A percentile compares a stretch with the other conserved stretches of the same genome.
Conservation (phyloP, 2,797 vertebrate genomes). For the Oreortyx pictus region DNA sequence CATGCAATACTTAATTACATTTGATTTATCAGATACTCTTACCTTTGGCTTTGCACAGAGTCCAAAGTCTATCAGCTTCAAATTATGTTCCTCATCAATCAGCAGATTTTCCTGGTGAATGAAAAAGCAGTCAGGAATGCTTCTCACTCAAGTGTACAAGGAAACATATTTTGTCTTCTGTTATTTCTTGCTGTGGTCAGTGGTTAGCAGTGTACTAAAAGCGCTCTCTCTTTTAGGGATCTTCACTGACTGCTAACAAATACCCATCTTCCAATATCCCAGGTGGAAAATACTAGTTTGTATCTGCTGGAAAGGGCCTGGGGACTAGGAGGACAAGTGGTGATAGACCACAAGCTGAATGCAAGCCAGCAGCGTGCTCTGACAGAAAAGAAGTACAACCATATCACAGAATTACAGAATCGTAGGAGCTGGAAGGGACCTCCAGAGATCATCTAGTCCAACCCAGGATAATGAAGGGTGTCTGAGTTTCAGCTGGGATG, state of each 20-base stretch:
- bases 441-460: too few relatives aligned
- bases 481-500: too few relatives aligned
- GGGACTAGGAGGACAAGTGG: neutral
- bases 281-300: neutral
- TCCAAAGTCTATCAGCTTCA: constrained; percentile 98
- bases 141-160: neutral
- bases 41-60: constrained; percentile 97
- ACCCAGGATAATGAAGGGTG: neutral
- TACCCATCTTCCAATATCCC: neutral
- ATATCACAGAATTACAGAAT: too few relatives aligned
- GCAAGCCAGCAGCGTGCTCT: neutral
- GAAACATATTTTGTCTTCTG: accelerated
- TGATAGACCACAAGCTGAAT: neutral
- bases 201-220: neutral
- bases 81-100: constrained; percentile 90
- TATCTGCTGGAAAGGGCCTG: neutral
- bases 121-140: neutral
- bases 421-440: too few relatives aligned
- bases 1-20: neutral
- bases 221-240: neutral
- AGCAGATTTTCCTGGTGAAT: constrained; percentile 91
- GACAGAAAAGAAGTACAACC: neutral
- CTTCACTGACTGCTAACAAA: neutral
- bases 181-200: neutral
- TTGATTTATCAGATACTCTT: neutral